A percentile compares a stretch with the other conserved stretches of the same genome.
Conservation (phyloP, 2,888 invertebrate genomes). For the Conomelus anceps region DNA sequence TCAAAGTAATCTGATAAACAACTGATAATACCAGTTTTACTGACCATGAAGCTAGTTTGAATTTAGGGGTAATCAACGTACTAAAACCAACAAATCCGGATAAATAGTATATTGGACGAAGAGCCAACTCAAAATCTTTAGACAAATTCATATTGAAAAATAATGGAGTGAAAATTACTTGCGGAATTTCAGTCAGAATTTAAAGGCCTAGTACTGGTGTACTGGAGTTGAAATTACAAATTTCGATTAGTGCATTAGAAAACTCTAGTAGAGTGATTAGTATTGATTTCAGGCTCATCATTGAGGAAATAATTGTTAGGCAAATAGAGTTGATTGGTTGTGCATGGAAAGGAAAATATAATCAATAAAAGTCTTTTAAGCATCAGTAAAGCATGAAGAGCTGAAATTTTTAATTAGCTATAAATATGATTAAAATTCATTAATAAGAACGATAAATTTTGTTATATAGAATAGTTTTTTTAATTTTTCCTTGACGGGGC, state of each 20-base stretch:
- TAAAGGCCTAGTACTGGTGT: background rate
- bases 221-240: background rate
- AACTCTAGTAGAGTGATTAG: background rate
- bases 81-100: background rate
- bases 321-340: background rate
- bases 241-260: background rate
- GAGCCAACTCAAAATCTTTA: background rate
- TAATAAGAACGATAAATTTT: too few species aligned
- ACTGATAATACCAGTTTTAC: background rate
- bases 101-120: background rate
- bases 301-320: background rate
- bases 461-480: too few species aligned
- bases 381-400: background rate
- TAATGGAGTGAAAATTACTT: background rate
- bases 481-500: too few species aligned
- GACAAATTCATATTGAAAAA: background rate
- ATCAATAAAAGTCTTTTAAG: background rate
- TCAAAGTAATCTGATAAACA: background rate
- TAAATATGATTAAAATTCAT: too few species aligned
- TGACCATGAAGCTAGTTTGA: background rate
- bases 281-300: background rate
- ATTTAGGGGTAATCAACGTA: background rate
- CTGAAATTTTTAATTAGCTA: background rate
- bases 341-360: too few species aligned
- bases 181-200: background rate